Evolutionary conservation across 2,888 invertebrate genomes (phyloP), one percentile per base, ranked within the genome.

Genomic region (Napeogenes inachia): DNA sequence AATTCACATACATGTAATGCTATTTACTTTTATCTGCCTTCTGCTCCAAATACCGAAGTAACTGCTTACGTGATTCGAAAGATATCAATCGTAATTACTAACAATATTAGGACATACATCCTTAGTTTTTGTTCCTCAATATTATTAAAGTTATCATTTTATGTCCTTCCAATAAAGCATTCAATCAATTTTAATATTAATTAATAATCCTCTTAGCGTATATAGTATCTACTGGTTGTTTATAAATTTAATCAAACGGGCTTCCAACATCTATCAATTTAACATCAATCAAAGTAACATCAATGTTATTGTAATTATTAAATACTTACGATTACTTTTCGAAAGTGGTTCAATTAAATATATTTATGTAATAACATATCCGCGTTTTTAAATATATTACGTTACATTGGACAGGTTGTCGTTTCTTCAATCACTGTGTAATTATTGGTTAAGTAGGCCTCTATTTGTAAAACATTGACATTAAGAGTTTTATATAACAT

Each of bases 281-380:
- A 21, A 21, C 21, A 21, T 21, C 21, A 21, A 21, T 21, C 21
- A 21, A 21, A 6, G 47, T n/a, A 47, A 30, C 50, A 21, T 30
- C 4, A 13, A 46, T 50, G 21, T 21, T 21, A 13, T 38, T 50
- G 53, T 42, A 50, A 45, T n/a, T 13, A 30, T 53, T 45, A 8
- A 33, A 62, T 13, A n/a, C n/a, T n/a, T n/a, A 12, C 54, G 45
- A 59, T 35, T 13, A 12, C 33, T 21, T 33, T 60, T 35, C 53
- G 56, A 61, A 58, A 60, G 60, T 38, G 45, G 56, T 56, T 30
- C 50, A 50, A 61, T 64, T 56, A 56, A 58, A 56, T 38, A 35
- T 12, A 45, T 2, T 60, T 60, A 58, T 54, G 13, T 56, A 57
- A 61, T 53, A 45, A 58, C 55, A 38, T 58, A 56, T 45, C 58